Evolutionary conservation across 92 coral and sea anemone genomes (phyloP).

Genomic region (Pocillopora meandrina): DNA sequence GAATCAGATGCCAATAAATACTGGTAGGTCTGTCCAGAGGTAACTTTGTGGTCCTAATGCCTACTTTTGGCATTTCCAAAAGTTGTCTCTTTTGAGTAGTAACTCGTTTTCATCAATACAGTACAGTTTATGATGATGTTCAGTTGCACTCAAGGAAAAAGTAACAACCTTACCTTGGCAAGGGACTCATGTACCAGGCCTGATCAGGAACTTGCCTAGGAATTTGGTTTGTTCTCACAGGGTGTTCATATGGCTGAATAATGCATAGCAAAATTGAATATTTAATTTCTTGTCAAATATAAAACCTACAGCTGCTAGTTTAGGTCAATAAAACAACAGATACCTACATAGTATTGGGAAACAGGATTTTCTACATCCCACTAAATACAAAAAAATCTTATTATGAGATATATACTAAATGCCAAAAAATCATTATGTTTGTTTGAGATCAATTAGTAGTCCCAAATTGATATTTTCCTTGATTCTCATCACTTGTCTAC

Average conservation of each 20-base stretch:
- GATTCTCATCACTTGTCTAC: no score
- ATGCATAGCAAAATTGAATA: background rate
- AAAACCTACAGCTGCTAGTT: background rate
- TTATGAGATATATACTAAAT: background rate
- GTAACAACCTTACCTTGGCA: constrained; percentile 76
- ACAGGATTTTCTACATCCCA: background rate
- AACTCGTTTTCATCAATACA: no score
- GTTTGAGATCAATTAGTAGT: no score
- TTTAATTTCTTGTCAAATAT: background rate
- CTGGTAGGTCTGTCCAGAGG: no score
- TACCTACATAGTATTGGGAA: background rate
- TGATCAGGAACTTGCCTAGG: constrained; percentile 99
- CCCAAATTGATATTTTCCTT: no score
- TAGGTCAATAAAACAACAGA: background rate
- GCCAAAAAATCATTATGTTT: no score
- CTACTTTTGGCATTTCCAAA: no score
- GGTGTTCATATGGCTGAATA: constrained; percentile 91
- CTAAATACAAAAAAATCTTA: background rate
- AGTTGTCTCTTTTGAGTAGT: no score
- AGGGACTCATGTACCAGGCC: constrained; percentile 85
- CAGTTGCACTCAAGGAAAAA: no score
- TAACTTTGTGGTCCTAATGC: no score
- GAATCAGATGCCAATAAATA: no score
- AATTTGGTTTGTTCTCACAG: constrained; percentile 97
- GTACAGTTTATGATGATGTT: no score